A percentile compares a stretch with the other conserved stretches of the same genome.
Evolutionary conservation across 2,888 invertebrate species (phyloP).

Genomic region (Rhagium mordax): DNA sequence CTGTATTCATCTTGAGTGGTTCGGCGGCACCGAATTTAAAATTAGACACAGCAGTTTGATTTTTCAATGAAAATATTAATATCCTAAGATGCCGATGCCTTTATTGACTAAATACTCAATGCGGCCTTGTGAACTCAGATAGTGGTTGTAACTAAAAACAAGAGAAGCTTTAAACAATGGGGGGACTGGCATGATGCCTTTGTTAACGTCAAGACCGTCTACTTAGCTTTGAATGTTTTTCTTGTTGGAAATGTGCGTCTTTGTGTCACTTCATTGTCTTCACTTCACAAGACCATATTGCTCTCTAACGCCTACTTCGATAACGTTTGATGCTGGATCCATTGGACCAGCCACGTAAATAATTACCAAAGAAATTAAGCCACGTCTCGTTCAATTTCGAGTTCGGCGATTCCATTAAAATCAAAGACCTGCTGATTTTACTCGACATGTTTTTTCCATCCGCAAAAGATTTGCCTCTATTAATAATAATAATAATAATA

Average conservation of each 20-base stretch:
- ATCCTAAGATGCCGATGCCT: background rate
- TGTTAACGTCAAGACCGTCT: conserved; percentile 39
- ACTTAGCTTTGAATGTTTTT: conserved; percentile 35
- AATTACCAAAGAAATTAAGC: background rate
- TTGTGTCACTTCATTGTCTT: conserved; percentile 29
- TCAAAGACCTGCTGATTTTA: background rate
- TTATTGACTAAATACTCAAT: conserved; percentile 24
- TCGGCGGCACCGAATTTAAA: too few relatives aligned
- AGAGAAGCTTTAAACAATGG: conserved; percentile 33
- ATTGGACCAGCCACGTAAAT: background rate
- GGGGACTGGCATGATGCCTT: conserved; percentile 29
- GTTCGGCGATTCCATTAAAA: background rate
- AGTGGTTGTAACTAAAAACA: conserved; percentile 33
- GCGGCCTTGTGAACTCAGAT: conserved; percentile 24
- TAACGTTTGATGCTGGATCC: conserved; percentile 22
- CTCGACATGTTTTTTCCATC: too few relatives aligned
- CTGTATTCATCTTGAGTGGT: too few relatives aligned
- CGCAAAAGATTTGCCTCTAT: too few relatives aligned
- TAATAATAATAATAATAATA: too few relatives aligned
- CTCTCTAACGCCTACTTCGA: conserved; percentile 26
- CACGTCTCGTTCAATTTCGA: background rate
- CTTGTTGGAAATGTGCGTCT: conserved; percentile 22
- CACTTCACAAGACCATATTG: conserved; percentile 21
- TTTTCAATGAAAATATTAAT: background rate
- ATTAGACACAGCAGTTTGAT: conserved; percentile 38